Conservation (phyloP, 2,113 vertebrate genomes). For the Gymnogyps californianus region DNA sequence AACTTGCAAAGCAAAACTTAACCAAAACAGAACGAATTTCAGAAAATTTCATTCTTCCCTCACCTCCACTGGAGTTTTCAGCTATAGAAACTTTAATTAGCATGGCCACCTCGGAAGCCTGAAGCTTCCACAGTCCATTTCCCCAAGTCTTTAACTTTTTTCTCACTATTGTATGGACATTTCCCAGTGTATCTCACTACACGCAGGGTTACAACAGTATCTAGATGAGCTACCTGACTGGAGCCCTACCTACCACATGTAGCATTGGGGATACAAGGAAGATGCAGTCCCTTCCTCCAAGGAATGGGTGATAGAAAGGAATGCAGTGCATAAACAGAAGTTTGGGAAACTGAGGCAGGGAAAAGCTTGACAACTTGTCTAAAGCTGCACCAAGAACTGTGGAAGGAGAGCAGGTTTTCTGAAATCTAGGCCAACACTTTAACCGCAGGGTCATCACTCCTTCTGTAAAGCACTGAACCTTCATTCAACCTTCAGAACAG, state of each 20-base stretch:
- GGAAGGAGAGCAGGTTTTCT: not conserved
- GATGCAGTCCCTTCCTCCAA: not conserved
- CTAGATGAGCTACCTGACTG: not conserved
- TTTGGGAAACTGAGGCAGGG: not conserved
- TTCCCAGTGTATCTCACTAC: not conserved
- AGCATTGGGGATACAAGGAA: not conserved
- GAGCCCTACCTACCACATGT: not conserved
- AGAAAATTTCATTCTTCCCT: not conserved
- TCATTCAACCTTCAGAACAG: not conserved
- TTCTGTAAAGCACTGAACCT: not conserved
- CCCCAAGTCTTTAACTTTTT: not conserved
- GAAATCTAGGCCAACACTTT: not conserved
- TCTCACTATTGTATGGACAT: not conserved
- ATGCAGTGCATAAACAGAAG: not conserved
- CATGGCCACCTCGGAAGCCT: not conserved
- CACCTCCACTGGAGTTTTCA: not conserved
- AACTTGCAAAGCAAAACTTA: not conserved
- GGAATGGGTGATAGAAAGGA: not conserved
- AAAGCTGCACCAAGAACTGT: not conserved
- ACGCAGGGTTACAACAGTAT: too few relatives aligned
- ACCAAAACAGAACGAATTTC: not conserved
- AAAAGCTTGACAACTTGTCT: not conserved
- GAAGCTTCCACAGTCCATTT: not conserved
- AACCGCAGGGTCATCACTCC: not conserved
- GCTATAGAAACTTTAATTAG: not conserved